Conservation (phyloP, 2,888 invertebrate genomes). For the Liposcelis brunnea region DNA sequence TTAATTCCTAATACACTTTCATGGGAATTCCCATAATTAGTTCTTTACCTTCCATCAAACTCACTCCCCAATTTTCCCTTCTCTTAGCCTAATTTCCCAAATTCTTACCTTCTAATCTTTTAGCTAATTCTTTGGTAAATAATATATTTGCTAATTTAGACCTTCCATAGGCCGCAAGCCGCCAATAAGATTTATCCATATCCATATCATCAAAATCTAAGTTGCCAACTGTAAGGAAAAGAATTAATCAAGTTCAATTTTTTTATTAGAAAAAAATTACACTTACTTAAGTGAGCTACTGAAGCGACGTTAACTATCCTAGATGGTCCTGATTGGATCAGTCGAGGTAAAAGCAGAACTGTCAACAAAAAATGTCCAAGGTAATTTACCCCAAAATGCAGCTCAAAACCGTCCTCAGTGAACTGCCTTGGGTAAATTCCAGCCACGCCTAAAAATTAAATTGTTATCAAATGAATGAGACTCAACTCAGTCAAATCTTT, state of each 20-base stretch:
- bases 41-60: no score
- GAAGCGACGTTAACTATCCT: slow-evolving; percentile 21
- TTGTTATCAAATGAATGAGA: no score
- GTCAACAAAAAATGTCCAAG: slow-evolving; percentile 44
- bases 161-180: slow-evolving; percentile 21
- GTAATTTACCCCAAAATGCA: slow-evolving; percentile 39
- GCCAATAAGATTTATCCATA: slow-evolving; percentile 14
- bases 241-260: no score
- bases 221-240: slow-evolving; percentile 13
- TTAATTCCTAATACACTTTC: no score
- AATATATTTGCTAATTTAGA: slow-evolving; percentile 28
- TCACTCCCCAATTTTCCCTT: no score
- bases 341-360: slow-evolving; percentile 33
- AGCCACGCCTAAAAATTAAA: slow-evolving; percentile 25
- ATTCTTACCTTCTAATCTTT: slow-evolving; percentile 18
- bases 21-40: no score
- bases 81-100: no score
- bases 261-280: no score
- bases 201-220: slow-evolving; percentile 43
- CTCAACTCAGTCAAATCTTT: no score
- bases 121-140: slow-evolving; percentile 24
- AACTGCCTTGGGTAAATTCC: slow-evolving; percentile 26
- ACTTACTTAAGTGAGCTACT: slow-evolving; percentile 16
- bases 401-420: slow-evolving; percentile 36
- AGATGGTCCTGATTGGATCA: slow-evolving; percentile 27